Conservation (phyloP, 2,113 vertebrate species). For the Salvelinus fontinalis region DNA sequence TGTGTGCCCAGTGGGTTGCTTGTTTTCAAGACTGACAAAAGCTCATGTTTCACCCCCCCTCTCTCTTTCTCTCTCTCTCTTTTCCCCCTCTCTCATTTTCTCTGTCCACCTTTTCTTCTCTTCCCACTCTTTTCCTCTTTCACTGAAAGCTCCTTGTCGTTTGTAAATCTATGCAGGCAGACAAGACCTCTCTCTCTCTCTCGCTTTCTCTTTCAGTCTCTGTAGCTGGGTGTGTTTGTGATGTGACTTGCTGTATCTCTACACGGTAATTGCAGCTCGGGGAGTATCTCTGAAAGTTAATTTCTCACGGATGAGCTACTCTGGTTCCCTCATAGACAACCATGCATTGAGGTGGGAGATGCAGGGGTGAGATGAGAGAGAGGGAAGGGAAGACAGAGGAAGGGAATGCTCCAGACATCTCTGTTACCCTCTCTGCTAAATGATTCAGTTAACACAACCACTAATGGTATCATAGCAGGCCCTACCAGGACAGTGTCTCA, state of each 20-base stretch:
- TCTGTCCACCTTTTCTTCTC: not conserved
- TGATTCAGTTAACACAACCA: not conserved
- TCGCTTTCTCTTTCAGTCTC: not conserved
- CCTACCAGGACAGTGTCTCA: not conserved
- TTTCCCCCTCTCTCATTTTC: no score
- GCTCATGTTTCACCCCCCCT: not conserved
- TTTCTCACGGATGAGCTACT: conserved; percentile 35
- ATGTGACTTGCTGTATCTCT: not conserved
- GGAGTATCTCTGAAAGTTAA: not conserved
- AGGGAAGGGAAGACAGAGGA: conserved; percentile 28
- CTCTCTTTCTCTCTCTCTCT: not conserved
- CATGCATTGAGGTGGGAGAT: conserved; percentile 16
- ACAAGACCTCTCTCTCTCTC: not conserved
- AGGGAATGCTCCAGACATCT: not conserved
- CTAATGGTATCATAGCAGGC: not conserved
- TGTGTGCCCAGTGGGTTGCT: no score
- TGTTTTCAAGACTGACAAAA: not conserved
- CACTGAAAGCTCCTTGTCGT: not conserved
- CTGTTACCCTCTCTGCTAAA: not conserved
- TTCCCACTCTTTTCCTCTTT: not conserved
- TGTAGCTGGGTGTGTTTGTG: not conserved
- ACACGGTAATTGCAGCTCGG: not conserved
- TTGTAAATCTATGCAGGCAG: conserved; percentile 10
- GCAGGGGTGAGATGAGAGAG: conserved; percentile 21
- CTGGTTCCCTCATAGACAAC: not conserved